Percentiles rank a stretch among this genome's conserved stretches.
These are phyloP conservation scores for Tenodera sinensis DNA, from an alignment of 2,888 invertebrate genomes.

Conservation along the genomic window DNA sequence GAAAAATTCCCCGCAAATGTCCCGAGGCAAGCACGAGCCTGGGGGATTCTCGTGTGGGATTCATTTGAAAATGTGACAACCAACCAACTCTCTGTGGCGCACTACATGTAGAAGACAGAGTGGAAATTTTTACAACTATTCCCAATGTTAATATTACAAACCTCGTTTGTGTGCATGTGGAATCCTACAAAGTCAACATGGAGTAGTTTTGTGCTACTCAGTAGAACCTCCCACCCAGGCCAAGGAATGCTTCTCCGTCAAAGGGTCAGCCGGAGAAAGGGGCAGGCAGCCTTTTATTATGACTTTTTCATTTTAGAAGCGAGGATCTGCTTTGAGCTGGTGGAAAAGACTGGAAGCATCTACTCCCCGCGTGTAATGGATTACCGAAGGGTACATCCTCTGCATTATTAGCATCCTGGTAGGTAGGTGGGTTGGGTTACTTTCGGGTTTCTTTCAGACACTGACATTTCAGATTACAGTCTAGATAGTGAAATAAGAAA, in stretches of 20 bases:
- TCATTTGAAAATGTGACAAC: not conserved
- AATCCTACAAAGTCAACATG: not conserved
- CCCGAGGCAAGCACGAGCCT: not conserved
- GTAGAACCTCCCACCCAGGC: too few species aligned
- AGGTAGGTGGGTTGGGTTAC: not conserved
- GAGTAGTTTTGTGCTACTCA: not conserved
- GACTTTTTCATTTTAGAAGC: not conserved
- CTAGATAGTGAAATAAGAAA: too few species aligned
- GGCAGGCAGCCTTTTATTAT: not conserved
- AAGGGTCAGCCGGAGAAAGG: not conserved
- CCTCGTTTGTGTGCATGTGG: not conserved
- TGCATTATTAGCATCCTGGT: not conserved
- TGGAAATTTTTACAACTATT: not conserved
- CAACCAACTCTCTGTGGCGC: not conserved
- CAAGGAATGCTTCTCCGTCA: not conserved
- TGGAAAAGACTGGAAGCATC: not conserved
- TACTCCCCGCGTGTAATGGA: not conserved
- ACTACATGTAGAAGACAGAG: not conserved
- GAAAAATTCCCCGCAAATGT: not conserved
- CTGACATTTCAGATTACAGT: too few species aligned
- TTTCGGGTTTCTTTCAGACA: not conserved
- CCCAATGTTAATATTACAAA: not conserved
- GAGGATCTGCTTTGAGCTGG: not conserved
- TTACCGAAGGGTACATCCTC: not conserved
- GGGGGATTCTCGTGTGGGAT: not conserved